phyloP scores from a whole-genome alignment of 2,888 invertebrate species.

The Dolichomitus sp. region DNA sequence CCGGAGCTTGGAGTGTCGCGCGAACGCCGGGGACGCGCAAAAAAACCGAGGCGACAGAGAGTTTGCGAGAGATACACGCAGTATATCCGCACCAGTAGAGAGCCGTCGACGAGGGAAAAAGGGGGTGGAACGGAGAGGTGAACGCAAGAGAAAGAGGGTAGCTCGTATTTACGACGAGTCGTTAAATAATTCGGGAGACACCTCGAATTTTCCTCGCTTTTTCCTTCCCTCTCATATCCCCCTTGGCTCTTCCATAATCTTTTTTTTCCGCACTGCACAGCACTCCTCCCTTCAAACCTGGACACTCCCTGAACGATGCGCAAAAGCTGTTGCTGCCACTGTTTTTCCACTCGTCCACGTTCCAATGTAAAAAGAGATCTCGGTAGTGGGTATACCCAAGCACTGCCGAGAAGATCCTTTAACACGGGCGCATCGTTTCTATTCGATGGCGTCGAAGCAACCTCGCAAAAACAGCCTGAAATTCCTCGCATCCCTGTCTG shows the following conservation, averaged over 20 bases:
- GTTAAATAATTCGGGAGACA: constrained; percentile 75
- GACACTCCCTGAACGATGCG: constrained; percentile 40
- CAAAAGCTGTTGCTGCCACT: constrained; percentile 46
- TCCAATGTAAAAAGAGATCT: constrained; percentile 47
- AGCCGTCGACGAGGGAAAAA: constrained; percentile 33
- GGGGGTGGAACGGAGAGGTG: constrained; percentile 44
- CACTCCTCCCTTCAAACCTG: constrained; percentile 34
- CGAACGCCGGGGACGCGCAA: constrained; percentile 49
- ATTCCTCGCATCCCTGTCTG: constrained; percentile 22
- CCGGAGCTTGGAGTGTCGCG: constrained; percentile 47
- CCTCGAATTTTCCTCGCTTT: constrained; percentile 69
- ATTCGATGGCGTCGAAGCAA: constrained; percentile 45
- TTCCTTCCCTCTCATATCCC: constrained; percentile 15
- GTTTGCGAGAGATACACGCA: constrained; percentile 51
- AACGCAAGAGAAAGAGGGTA: constrained; percentile 49
- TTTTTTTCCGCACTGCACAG: constrained; percentile 43
- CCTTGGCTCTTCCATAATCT: constrained; percentile 22
- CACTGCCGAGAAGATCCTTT: constrained; percentile 50
- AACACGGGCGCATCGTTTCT: constrained; percentile 37
- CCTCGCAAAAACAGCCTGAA: constrained; percentile 35
- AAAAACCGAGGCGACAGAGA: constrained; percentile 56
- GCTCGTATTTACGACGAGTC: constrained; percentile 75
- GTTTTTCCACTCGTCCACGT: constrained; percentile 36
- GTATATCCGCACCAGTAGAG: constrained; percentile 52
- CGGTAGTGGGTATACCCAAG: constrained; percentile 22